phyloP scores from a whole-genome alignment of 2,113 vertebrate genomes.

The Hipposideros armiger region DNA sequence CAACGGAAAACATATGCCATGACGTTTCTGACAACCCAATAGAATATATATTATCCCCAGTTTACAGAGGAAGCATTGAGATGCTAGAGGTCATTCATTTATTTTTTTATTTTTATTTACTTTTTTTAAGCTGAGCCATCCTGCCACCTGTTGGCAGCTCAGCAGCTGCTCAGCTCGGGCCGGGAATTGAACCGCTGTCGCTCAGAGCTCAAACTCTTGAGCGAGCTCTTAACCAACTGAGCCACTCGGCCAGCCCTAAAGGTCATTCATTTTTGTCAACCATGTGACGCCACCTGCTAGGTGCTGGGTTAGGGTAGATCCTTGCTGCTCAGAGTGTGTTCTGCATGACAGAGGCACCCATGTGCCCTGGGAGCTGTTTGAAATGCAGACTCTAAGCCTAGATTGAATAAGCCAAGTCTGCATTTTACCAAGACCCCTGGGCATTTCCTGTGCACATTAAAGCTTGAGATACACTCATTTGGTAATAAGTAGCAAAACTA shows the following conservation, averaged over 20 bases:
- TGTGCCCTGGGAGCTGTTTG: not conserved
- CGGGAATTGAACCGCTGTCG: no score
- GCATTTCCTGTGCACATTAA: not conserved
- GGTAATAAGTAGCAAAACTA: conserved; percentile 20
- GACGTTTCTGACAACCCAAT: no score
- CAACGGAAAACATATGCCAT: no score
- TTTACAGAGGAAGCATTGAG: not conserved
- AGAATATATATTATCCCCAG: not conserved
- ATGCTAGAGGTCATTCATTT: not conserved
- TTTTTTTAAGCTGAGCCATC: no score
- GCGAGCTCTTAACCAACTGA: no score
- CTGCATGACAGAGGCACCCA: not conserved
- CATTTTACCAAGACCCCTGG: not conserved
- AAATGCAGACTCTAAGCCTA: not conserved
- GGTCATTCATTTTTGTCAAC: not conserved
- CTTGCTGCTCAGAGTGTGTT: not conserved
- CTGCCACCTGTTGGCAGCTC: no score
- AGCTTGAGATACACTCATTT: not conserved
- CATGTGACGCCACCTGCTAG: not conserved
- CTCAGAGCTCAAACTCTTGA: no score
- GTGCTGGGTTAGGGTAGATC: not conserved
- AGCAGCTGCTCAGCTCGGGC: no score
- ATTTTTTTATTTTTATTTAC: no score
- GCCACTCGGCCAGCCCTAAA: no score
- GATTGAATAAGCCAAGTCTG: not conserved